Conservation (phyloP, 2,888 invertebrate genomes). For the Drosophila anomalata region DNA sequence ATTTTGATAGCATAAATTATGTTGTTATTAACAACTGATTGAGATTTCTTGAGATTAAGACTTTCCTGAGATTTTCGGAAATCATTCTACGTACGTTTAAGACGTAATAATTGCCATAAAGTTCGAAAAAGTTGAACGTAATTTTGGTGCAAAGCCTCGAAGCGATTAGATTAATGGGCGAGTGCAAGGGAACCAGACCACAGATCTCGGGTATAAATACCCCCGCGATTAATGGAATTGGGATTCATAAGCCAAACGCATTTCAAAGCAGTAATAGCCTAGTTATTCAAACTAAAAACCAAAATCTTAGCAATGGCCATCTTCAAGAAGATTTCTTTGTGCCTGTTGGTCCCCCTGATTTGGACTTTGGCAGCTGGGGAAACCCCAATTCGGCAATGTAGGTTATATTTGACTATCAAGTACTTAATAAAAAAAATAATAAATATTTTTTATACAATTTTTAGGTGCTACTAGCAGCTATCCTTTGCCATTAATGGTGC, state of each 20-base stretch:
- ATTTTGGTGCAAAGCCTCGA: slow-evolving; percentile 25
- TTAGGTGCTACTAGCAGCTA: slow-evolving; percentile 57
- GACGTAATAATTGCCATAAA: slow-evolving; percentile 22
- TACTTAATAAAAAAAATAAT: slow-evolving; percentile 7
- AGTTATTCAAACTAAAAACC: background rate
- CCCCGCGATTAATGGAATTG: slow-evolving; percentile 23
- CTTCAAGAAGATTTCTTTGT: slow-evolving; percentile 34
- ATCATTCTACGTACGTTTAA: slow-evolving; percentile 14
- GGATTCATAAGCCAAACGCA: slow-evolving; percentile 32
- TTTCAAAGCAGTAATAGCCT: slow-evolving; percentile 6
- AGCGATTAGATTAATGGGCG: slow-evolving; percentile 54
- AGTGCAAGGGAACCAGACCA: slow-evolving; percentile 51
- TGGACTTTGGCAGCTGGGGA: slow-evolving; percentile 25
- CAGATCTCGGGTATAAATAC: slow-evolving; percentile 44
- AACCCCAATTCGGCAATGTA: slow-evolving; percentile 66
- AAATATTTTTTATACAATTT: background rate
- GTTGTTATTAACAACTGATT: background rate
- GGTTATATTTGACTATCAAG: slow-evolving; percentile 28
- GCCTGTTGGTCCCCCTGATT: slow-evolving; percentile 41
- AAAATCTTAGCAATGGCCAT: slow-evolving; percentile 2
- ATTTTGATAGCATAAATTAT: background rate
- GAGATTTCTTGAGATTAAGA: background rate
- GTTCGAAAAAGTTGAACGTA: slow-evolving; percentile 4
- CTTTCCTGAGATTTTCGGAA: background rate
- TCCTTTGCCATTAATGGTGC: slow-evolving; percentile 69